These are phyloP conservation scores for Drosophila limbata DNA, from an alignment of 2,888 invertebrate genomes.

Conservation along the genomic window DNA sequence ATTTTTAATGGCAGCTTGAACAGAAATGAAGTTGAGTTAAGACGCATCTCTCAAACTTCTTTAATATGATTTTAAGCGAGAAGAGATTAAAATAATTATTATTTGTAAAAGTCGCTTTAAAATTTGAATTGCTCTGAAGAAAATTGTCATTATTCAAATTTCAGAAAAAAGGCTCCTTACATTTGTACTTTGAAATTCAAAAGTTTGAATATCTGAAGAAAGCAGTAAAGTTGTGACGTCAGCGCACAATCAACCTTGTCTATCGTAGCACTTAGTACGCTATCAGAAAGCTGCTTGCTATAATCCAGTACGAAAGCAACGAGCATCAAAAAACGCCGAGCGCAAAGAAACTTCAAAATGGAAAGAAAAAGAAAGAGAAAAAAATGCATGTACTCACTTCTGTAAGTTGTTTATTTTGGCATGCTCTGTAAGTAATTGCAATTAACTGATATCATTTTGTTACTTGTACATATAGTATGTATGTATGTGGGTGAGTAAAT, in stretches of 20 bases:
- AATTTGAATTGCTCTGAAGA: too few relatives aligned
- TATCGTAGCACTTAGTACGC: neutral
- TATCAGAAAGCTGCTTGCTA: conserved; percentile 52
- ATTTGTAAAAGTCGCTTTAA: too few relatives aligned
- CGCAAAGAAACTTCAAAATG: neutral
- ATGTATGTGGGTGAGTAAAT: neutral
- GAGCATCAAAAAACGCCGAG: neutral
- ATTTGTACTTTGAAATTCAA: neutral
- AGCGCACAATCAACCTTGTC: conserved; percentile 33
- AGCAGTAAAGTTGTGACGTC: conserved; percentile 48
- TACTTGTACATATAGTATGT: neutral
- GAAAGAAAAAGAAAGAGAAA: neutral
- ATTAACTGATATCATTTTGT: neutral
- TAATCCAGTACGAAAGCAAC: conserved; percentile 12
- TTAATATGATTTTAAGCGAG: too few relatives aligned
- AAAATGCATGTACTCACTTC: neutral
- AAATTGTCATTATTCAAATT: too few relatives aligned
- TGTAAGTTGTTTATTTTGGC: neutral
- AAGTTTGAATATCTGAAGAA: neutral
- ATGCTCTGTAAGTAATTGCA: neutral
- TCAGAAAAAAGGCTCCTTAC: neutral
- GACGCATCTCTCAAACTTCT: too few relatives aligned
- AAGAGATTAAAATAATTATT: too few relatives aligned
- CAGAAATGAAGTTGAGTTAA: too few relatives aligned
- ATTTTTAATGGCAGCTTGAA: too few relatives aligned